A percentile compares a stretch with the other conserved stretches of the same genome.
phyloP scores from a whole-genome alignment of 1,140 invertebrate species.

The Ips nitidus region DNA sequence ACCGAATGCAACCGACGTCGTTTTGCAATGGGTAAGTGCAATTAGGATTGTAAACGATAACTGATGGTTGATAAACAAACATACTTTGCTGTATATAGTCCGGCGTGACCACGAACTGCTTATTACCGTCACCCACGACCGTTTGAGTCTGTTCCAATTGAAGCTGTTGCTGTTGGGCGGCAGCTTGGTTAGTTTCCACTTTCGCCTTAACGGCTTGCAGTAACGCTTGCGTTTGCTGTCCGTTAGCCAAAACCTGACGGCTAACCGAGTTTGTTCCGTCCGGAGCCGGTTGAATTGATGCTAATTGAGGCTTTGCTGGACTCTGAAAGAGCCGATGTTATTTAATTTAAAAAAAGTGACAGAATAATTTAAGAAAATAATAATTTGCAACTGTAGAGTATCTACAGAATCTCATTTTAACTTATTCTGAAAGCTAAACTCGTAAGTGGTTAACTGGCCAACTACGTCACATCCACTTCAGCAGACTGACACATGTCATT shows the following conservation, averaged over 20 bases:
- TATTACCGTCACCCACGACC: conserved; percentile 54
- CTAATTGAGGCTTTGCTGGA: conserved; percentile 11
- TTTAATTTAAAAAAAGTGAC: no score
- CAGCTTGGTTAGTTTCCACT: conserved; percentile 37
- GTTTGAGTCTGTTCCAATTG: conserved; percentile 50
- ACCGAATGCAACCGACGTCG: conserved; percentile 39
- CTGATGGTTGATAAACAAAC: conserved; percentile 54
- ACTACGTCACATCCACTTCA: no score
- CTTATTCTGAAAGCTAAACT: no score
- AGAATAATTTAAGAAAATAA: no score
- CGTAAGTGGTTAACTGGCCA: no score
- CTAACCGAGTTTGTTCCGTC: conserved; percentile 12
- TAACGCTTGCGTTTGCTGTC: conserved; percentile 48
- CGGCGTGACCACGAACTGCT: conserved; percentile 81
- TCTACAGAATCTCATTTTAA: no score
- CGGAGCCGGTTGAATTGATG: conserved; percentile 34
- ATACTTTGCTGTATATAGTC: conserved; percentile 89
- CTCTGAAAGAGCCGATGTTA: neutral
- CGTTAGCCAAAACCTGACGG: conserved; percentile 50
- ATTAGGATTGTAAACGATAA: conserved; percentile 53
- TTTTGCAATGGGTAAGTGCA: conserved; percentile 53
- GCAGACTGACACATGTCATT: no score
- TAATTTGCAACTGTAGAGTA: no score
- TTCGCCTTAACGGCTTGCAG: conserved; percentile 49
- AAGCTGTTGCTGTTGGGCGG: conserved; percentile 35